A percentile compares a stretch with the other conserved stretches of the same genome.
Conservation (phyloP, 2,113 vertebrate species). For the Puffinus mauretanicus region DNA sequence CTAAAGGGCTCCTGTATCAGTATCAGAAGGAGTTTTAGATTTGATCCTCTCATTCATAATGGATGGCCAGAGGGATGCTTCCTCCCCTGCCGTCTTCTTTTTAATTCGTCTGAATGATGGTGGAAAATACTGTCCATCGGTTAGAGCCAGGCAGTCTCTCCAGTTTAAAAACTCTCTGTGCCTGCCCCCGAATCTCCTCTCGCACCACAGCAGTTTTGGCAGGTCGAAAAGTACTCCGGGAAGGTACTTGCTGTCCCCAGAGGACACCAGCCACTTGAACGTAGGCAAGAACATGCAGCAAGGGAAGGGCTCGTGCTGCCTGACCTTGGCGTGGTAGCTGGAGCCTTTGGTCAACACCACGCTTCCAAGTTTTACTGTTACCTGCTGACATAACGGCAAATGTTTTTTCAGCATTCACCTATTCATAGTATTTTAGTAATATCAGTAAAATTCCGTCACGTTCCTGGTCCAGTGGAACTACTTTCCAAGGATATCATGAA, state of each 20-base stretch:
- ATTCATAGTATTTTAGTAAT: neutral
- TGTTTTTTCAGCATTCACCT: neutral
- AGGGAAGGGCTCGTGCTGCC: neutral
- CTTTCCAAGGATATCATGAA: neutral
- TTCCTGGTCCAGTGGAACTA: neutral
- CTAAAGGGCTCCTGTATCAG: neutral
- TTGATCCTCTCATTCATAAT: conserved; percentile 50
- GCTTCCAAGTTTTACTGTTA: neutral
- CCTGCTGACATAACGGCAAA: neutral
- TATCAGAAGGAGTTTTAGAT: conserved; percentile 42
- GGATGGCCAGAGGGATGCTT: neutral
- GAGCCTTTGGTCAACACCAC: neutral
- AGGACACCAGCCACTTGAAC: neutral
- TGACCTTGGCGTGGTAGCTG: neutral
- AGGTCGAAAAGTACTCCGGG: neutral
- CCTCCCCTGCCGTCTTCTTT: neutral
- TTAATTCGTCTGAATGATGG: neutral
- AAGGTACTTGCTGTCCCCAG: neutral
- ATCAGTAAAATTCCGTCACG: neutral
- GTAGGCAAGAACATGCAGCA: fast-evolving
- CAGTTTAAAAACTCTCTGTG: neutral
- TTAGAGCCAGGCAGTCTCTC: neutral
- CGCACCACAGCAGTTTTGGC: neutral
- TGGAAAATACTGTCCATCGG: neutral
- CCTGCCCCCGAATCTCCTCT: neutral